phyloP scores from a whole-genome alignment of 2,113 vertebrate genomes.

The Girardinichthys multiradiatus region DNA sequence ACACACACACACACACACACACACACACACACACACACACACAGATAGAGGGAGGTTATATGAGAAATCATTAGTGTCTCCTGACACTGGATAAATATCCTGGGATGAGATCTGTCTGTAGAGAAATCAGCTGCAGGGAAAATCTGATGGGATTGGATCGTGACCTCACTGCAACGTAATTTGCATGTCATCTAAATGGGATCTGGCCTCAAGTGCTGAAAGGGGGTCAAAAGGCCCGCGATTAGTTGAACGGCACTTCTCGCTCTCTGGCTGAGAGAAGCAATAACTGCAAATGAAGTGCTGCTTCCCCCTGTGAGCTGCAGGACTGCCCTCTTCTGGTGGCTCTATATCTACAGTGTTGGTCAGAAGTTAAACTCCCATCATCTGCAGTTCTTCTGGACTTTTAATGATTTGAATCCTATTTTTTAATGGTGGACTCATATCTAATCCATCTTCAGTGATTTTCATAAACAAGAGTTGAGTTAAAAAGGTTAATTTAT shows the following conservation, averaged over 20 bases:
- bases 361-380: not conserved
- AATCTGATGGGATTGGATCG: conserved; percentile 73
- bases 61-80: conserved; percentile 71
- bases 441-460: not conserved
- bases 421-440: not conserved
- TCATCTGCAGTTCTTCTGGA: not conserved
- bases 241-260: conserved; percentile 50
- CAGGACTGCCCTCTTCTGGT: conserved; percentile 70
- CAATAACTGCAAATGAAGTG: conserved; percentile 29
- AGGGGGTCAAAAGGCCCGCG: conserved; percentile 55
- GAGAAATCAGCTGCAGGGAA: conserved; percentile 72
- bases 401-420: not conserved
- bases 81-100: conserved; percentile 76
- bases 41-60: conserved; percentile 39
- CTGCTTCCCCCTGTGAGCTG: conserved; percentile 28
- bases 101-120: conserved; percentile 69
- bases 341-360: conserved; percentile 5
- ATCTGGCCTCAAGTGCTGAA: conserved; percentile 51
- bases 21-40: conserved; percentile 16
- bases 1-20: conserved; percentile 20
- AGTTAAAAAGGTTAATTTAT: no score
- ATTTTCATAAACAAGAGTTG: no score
- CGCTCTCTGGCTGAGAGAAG: conserved; percentile 36
- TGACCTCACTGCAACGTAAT: conserved; percentile 63
- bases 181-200: conserved; percentile 75